Base-by-base conservation (phyloP, 1,140 invertebrate genomes). In the Pseudomyrmex concolor region DNA sequence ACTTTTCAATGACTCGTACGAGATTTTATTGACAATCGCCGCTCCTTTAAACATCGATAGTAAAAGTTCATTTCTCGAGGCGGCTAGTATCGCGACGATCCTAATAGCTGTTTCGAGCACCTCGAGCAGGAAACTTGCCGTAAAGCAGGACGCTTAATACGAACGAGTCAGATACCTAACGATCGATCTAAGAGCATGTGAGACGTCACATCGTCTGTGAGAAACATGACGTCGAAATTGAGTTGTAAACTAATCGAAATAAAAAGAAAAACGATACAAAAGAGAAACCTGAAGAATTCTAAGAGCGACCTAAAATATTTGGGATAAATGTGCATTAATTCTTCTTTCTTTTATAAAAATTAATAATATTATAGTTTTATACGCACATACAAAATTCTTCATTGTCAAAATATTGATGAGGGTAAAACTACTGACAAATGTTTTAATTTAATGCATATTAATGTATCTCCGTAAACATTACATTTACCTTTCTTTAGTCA, bases 11-110 rank as follows among this genome's bases (percentile, higher is more conserved):
- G 34, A 59, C 54, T 19, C 43, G 2, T 5, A 15, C 45, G n/a
- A 50, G 54, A 70, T 72, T 84, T 86, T 84, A 83, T 87, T 86
- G 82, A 86, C 70, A 77, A 86, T 86, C 51, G 51, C 34, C 73
- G 68, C 45, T 50, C 25, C 54, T 59, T 87, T 60, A 76, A 59
- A 60, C 54, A 51, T 25, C 50, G 25, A 0, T 4, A 48, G 51
- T 64, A 57, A 86, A 86, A 60, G 15, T 57, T 62, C 9, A 9
- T 64, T 34, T 76, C 57, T 60, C 15, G n/a, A 51, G 15, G n/a
- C 50, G 15, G 1, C 34, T 66, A 55, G 74, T 64, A 77, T 67
- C 63, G 55, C 19, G 34, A 1, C 57, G 50, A 86, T 78, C 55
- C 68, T 68, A 86, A 72, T 62, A 67, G 72, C 34, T 72, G 83